These are phyloP conservation scores for Xiphydria camelus DNA, from an alignment of 2,888 invertebrate genomes.

Conservation along the genomic window DNA sequence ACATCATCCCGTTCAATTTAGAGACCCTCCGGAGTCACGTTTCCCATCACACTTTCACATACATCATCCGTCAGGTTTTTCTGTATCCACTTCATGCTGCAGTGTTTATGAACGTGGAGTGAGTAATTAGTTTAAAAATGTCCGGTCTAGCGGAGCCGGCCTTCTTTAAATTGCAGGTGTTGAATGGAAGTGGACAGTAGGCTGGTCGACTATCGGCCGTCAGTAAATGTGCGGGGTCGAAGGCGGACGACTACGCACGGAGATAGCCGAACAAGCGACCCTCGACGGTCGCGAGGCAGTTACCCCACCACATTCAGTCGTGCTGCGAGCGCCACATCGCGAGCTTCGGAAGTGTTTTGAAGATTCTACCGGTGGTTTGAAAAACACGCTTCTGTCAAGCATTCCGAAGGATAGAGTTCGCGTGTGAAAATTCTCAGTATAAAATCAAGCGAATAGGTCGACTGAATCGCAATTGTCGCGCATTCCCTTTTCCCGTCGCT, in stretches of 20 bases:
- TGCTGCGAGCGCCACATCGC: slow-evolving; percentile 50
- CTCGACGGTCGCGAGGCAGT: slow-evolving; percentile 26
- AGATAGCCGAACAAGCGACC: slow-evolving; percentile 30
- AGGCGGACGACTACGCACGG: too few species aligned
- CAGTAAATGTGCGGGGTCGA: not conserved
- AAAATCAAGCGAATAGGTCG: not conserved
- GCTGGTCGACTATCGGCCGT: slow-evolving; percentile 19
- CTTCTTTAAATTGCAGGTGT: slow-evolving; percentile 1
- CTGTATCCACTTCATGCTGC: too few species aligned
- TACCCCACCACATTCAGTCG: slow-evolving; percentile 51
- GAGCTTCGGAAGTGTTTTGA: slow-evolving; percentile 30
- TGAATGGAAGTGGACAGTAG: slow-evolving; percentile 37
- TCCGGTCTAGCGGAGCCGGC: not conserved
- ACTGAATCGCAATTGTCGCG: too few species aligned
- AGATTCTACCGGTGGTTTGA: slow-evolving; percentile 7
- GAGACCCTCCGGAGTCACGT: too few species aligned
- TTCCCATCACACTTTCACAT: too few species aligned
- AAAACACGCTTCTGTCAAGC: slow-evolving; percentile 4
- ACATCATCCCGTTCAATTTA: too few species aligned
- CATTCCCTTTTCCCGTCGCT: too few species aligned
- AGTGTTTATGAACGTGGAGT: not conserved
- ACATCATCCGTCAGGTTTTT: too few species aligned
- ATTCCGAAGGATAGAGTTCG: not conserved
- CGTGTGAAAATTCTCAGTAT: not conserved
- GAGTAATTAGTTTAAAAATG: slow-evolving; percentile 1